Evolutionary conservation across 2,797 vertebrate genomes (phyloP).

Genomic region (Distichodus sexfasciatus): DNA sequence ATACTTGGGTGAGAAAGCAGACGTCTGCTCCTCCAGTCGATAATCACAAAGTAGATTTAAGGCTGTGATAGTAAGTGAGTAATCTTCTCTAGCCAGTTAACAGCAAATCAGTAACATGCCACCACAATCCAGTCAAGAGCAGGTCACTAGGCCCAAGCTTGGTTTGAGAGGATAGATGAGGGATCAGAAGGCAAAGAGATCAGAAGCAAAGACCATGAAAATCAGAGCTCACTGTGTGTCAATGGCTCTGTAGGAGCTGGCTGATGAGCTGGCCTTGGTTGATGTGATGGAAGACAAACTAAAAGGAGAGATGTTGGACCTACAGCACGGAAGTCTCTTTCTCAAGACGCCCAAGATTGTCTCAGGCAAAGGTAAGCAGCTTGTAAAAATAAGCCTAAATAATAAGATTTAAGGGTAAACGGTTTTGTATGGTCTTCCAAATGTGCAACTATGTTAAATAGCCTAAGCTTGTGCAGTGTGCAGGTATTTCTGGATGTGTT

Average conservation of each 20-base stretch:
- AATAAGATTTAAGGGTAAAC: too few species aligned
- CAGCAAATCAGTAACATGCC: neutral
- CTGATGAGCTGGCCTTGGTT: slow-evolving; percentile 91
- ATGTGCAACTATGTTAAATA: too few species aligned
- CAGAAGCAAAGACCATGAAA: neutral
- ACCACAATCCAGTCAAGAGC: neutral
- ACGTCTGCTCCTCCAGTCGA: neutral
- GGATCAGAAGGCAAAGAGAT: neutral
- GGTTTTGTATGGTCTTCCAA: too few species aligned
- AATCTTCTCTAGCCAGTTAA: slow-evolving; percentile 1
- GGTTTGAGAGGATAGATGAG: neutral
- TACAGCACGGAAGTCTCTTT: slow-evolving; percentile 93
- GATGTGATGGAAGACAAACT: slow-evolving; percentile 94
- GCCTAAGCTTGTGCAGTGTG: too few species aligned
- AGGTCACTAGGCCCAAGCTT: neutral
- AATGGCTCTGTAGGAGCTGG: slow-evolving; percentile 73
- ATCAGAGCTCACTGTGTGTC: neutral
- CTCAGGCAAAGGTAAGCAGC: slow-evolving; percentile 83
- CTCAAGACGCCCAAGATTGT: slow-evolving; percentile 91
- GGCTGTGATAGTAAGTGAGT: slow-evolving; percentile 1
- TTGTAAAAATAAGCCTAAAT: too few species aligned
- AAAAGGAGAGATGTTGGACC: slow-evolving; percentile 94
- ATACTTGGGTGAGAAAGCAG: neutral
- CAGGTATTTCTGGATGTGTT: too few species aligned
- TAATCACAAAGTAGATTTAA: neutral